Evolutionary conservation across 1,140 invertebrate species (phyloP), one percentile per base, ranked within the genome.

Genomic region (Vanessa tameamea): DNA sequence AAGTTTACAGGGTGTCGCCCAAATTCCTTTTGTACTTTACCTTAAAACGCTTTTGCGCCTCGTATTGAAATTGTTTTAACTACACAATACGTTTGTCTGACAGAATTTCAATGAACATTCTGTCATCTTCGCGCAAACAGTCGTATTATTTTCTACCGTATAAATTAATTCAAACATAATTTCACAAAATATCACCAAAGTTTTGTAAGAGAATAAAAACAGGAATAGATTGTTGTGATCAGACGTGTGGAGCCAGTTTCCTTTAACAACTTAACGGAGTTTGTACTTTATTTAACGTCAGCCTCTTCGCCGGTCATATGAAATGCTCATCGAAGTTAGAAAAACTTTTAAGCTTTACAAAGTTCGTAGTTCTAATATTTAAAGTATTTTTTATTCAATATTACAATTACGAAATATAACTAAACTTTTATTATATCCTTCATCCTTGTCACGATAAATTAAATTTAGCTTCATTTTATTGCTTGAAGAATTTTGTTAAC

Each of bases 211-310:
- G 9, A 57, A 57, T 57, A 57, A 23, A 57, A 57, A 73, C 73
- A 73, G 75, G 72, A 77, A 77, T 77, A 77, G 72, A 72, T 72
- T 77, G 75, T 76, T 75, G 77, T 48, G 48, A 67, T 47, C 75
- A 79, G 72, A 72, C 55, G 20, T 57, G 53, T 72, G 72, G 64
- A 74, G 75, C 75, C 72, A 77, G 77, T 79, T 74, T 77, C 65
- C 72, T 79, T 77, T 74, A 66, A 68, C 64, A 78, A 70, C 64
- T 76, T 75, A 66, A 1, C 64, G 64, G 69, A 72, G 70, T 69
- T 79, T 77, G 64, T 78, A 70, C 77, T 79, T 77, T 77, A 79
- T 75, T 77, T 73, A 74, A 79, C 78, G 74, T 75, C 53, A 72
- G 64, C 67, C 69, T 66, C 64, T 79, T 69, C 68, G 73, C 37